Percentiles rank a stretch among this genome's conserved stretches.
Conservation (phyloP, 1,140 invertebrate species). For the Callitettix versicolor region DNA sequence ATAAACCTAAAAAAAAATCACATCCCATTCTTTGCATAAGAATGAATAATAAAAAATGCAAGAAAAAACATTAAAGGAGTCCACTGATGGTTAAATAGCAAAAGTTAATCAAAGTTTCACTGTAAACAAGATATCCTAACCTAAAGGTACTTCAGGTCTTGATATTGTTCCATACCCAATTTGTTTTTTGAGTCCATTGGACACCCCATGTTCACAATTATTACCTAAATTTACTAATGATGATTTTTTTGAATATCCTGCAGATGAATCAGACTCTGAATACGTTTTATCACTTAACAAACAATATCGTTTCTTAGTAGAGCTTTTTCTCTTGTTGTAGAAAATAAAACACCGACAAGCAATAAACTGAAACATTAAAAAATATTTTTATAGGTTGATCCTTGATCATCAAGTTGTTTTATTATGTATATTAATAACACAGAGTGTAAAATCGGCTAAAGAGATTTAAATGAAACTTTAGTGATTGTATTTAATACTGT, state of each 20-base stretch:
- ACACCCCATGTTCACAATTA: too few species aligned
- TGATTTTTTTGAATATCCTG: not conserved
- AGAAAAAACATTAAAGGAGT: too few species aligned
- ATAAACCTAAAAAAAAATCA: too few species aligned
- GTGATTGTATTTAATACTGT: too few species aligned
- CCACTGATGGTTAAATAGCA: too few species aligned
- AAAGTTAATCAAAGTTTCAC: too few species aligned
- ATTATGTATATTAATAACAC: not conserved
- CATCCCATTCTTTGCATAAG: too few species aligned
- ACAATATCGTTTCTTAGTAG: constrained; percentile 7
- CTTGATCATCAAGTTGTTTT: too few species aligned
- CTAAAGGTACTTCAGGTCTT: not conserved
- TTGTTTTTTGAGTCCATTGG: not conserved
- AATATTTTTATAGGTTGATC: too few species aligned
- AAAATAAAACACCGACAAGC: constrained; percentile 4
- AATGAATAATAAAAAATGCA: too few species aligned
- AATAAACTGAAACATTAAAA: constrained; percentile 15
- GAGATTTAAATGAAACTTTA: not conserved
- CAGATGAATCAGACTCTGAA: not conserved
- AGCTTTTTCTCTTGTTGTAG: constrained; percentile 12
- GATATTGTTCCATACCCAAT: not conserved
- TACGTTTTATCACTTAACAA: constrained; percentile 10
- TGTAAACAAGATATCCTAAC: too few species aligned
- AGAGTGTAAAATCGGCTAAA: not conserved
- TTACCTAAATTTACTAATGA: not conserved